phyloP scores from a whole-genome alignment of 2,888 invertebrate genomes.

The Endotricha flammealis region DNA sequence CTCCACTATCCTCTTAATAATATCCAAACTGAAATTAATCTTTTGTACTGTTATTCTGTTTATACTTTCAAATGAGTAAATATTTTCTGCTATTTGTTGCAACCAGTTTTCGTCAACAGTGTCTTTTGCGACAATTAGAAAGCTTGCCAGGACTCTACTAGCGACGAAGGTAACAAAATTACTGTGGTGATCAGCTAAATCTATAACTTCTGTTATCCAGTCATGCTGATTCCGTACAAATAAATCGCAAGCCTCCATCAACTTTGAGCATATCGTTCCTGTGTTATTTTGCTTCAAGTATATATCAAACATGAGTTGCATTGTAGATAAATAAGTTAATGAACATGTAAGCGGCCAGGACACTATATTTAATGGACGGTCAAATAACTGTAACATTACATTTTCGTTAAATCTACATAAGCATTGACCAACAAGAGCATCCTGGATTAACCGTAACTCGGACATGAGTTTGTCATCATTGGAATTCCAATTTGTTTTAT shows the following conservation, averaged over 20 bases:
- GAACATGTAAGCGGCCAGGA: slow-evolving; percentile 72
- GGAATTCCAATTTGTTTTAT: slow-evolving; percentile 49
- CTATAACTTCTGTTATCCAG: slow-evolving; percentile 90
- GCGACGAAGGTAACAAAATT: slow-evolving; percentile 89
- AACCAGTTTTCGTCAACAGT: slow-evolving; percentile 89
- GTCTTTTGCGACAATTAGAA: slow-evolving; percentile 90
- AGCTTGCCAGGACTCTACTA: slow-evolving; percentile 87
- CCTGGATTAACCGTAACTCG: slow-evolving; percentile 80
- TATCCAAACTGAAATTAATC: slow-evolving; percentile 89
- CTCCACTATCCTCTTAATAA: slow-evolving; percentile 91
- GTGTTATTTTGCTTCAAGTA: slow-evolving; percentile 90
- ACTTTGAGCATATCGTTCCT: slow-evolving; percentile 88
- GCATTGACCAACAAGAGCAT: slow-evolving; percentile 85
- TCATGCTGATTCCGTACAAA: slow-evolving; percentile 89
- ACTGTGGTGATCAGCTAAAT: slow-evolving; percentile 86
- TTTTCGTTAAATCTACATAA: slow-evolving; percentile 86
- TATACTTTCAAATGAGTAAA: slow-evolving; percentile 81
- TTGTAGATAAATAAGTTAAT: slow-evolving; percentile 88
- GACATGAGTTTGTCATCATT: slow-evolving; percentile 63
- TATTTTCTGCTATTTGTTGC: slow-evolving; percentile 85
- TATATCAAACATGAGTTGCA: slow-evolving; percentile 90
- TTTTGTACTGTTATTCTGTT: slow-evolving; percentile 84
- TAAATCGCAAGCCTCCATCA: slow-evolving; percentile 88
- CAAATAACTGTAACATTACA: slow-evolving; percentile 84
- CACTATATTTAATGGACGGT: slow-evolving; percentile 75